Percentiles rank a stretch among this genome's conserved stretches.
These are phyloP conservation scores for Deilephila elpenor DNA, from an alignment of 2,888 invertebrate species.

Conservation along the genomic window DNA sequence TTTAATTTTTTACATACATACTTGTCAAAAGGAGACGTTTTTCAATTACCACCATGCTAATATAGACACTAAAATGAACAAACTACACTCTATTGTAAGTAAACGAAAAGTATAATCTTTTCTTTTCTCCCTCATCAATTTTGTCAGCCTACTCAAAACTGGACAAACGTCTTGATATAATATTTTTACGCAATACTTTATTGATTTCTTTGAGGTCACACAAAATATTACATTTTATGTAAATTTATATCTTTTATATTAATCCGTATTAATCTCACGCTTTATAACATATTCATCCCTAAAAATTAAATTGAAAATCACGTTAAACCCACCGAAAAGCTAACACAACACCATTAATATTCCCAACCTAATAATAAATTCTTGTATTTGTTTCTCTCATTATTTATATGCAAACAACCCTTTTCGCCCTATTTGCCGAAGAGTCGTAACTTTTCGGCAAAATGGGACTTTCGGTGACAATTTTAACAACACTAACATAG, in stretches of 20 bases:
- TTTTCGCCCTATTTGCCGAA: constrained; percentile 18
- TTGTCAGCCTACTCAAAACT: too few species aligned
- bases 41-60: too few species aligned
- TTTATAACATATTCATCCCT: too few species aligned
- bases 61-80: too few species aligned
- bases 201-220: not conserved
- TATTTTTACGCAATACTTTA: not conserved
- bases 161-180: too few species aligned
- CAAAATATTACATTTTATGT: not conserved
- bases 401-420: constrained; percentile 12
- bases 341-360: not conserved
- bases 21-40: too few species aligned
- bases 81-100: too few species aligned
- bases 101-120: too few species aligned
- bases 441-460: constrained; percentile 24
- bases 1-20: too few species aligned
- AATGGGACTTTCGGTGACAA: constrained; percentile 14
- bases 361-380: not conserved
- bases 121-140: too few species aligned
- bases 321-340: not conserved
- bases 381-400: constrained; percentile 2
- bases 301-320: not conserved
- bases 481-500: constrained; percentile 24
- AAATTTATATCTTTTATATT: not conserved
- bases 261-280: too few species aligned